Evolutionary conservation across 35 echinoderm and acorn worm species (phyloP), one percentile per base, ranked within the genome.

Genomic region (Lytechinus pictus): DNA sequence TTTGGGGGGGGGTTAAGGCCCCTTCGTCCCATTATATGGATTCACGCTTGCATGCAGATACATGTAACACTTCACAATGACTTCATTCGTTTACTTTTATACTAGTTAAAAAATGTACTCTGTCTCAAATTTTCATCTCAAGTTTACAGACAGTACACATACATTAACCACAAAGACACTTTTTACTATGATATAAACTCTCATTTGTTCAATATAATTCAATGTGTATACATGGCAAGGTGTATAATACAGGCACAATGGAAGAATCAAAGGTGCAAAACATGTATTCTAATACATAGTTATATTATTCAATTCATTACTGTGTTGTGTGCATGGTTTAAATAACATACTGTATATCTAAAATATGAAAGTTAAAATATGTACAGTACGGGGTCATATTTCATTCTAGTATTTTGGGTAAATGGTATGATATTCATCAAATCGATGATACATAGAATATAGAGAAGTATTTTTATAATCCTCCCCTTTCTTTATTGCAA

Each of bases 201-300:
- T 79, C 19, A 24, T 7, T 79, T 4, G 2, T 79, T 79, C 4
- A 79, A 24, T 79, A 79, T 79, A 79, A 79, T 79, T 79, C 19
- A 24, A 24, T 7, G 21, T 24, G 66, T 44, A 44, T 44, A 44
- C 66, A 79, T 79, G 66, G 66, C 19, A 79, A 79, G 66, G 66
- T 79, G 66, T 79, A 79, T 79, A 79, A 16, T 79, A 79, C 66
- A 79, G 66, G 66, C 66, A 79, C 66, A 79, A 79, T 24, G 66
- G 66, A 79, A 79, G 66, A 79, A 24, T 4, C 66, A 79, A 21
- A 71, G 19, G 66, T 79, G 3, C 66, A 27, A 79, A 21, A 71
- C 24, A 71, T 13, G 24, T 71, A 13, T 79, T 7, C 9, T 10
- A 7, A 79, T 79, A 79, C 12, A 27, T 3, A 5, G 19, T 1